A percentile compares a stretch with the other conserved stretches of the same genome.
Evolutionary conservation across 2,113 vertebrate species (phyloP).

Genomic region (Gallinago paraguaiae): DNA sequence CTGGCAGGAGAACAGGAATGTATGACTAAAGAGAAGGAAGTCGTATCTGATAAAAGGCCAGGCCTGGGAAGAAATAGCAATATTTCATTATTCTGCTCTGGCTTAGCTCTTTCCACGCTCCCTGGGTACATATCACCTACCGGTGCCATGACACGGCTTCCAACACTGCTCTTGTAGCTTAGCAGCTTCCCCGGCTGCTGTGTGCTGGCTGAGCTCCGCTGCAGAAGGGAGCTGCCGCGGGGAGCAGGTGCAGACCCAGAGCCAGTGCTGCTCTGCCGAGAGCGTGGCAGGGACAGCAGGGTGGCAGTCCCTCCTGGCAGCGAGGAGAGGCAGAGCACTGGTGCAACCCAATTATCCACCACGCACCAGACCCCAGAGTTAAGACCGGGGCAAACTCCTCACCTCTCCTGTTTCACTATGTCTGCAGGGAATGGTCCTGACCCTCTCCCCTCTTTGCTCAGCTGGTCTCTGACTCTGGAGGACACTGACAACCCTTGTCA

Average conservation of each 20-base stretch:
- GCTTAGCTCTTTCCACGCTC: background rate
- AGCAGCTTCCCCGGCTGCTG: background rate
- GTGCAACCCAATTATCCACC: background rate
- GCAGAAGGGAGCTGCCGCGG: fast-evolving
- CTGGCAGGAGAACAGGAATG: conserved; percentile 14
- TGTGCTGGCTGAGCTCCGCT: background rate
- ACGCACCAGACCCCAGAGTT: background rate
- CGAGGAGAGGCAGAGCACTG: background rate
- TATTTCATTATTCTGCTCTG: background rate
- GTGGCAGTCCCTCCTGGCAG: background rate
- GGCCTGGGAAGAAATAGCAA: background rate
- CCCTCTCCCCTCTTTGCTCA: background rate
- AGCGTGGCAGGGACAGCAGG: background rate
- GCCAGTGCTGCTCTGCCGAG: background rate
- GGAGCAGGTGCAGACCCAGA: background rate
- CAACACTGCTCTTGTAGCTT: background rate
- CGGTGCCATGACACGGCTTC: background rate
- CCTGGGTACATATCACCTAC: background rate
- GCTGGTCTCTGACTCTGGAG: background rate
- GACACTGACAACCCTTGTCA: background rate
- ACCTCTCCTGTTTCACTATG: background rate
- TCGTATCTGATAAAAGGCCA: background rate
- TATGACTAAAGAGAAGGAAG: background rate
- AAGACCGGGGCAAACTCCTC: background rate
- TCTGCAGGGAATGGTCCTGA: background rate